Evolutionary conservation across 2,113 vertebrate genomes (phyloP).

Genomic region (Platycercus adscitus): DNA sequence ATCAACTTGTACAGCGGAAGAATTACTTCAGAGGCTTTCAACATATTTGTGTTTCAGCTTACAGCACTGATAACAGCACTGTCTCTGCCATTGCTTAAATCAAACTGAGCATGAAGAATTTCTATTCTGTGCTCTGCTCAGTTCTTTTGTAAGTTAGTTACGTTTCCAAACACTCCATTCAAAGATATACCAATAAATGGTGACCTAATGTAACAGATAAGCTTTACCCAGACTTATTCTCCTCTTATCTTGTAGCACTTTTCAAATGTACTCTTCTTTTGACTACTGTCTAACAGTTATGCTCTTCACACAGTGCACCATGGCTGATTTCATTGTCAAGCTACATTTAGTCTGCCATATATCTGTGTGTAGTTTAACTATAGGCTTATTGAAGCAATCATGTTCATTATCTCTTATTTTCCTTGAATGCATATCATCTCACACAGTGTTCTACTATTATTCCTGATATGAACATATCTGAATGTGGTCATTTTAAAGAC

Average conservation of each 20-base stretch:
- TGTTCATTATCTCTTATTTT: conserved; percentile 8
- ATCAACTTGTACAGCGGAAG: background rate
- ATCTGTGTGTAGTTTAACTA: conserved; percentile 5
- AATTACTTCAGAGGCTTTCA: background rate
- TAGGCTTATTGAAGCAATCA: background rate
- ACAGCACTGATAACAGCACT: background rate
- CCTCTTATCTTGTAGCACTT: background rate
- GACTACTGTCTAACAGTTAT: background rate
- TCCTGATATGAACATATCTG: background rate
- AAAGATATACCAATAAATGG: background rate
- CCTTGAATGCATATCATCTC: background rate
- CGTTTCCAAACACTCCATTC: background rate
- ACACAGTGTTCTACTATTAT: background rate
- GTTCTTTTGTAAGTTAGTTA: background rate
- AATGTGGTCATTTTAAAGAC: background rate
- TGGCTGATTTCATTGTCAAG: conserved; percentile 7
- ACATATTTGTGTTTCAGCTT: background rate
- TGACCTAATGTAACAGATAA: background rate
- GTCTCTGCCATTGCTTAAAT: background rate
- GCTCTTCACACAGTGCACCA: background rate
- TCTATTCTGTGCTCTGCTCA: background rate
- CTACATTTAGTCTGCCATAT: conserved; percentile 9
- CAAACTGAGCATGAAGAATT: background rate
- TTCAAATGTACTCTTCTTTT: background rate
- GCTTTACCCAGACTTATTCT: background rate